Evolutionary conservation across 1,140 invertebrate species (phyloP).

Genomic region (Scaptomyza montana): DNA sequence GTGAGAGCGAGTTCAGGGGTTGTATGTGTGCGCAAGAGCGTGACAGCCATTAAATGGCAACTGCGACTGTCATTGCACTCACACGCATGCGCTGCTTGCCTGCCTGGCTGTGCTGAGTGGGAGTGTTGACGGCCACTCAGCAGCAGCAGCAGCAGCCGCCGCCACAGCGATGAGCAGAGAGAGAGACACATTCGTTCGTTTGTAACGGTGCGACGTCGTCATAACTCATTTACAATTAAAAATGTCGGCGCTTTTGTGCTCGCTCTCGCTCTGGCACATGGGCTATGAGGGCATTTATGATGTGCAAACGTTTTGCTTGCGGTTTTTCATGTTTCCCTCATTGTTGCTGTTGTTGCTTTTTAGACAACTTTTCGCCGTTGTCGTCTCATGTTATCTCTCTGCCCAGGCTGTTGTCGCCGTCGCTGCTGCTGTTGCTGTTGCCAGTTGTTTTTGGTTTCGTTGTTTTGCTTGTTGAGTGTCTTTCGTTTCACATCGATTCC

Average conservation of each 20-base stretch:
- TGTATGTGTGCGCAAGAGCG: slow-evolving; percentile 51
- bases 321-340: slow-evolving; percentile 71
- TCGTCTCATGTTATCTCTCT: slow-evolving; percentile 74
- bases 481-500: slow-evolving; percentile 59
- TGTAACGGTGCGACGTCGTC: slow-evolving; percentile 47
- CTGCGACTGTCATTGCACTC: slow-evolving; percentile 50
- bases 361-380: slow-evolving; percentile 78
- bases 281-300: slow-evolving; percentile 71
- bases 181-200: slow-evolving; percentile 19
- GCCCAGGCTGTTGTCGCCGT: slow-evolving; percentile 44
- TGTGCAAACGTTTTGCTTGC: slow-evolving; percentile 83
- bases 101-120: slow-evolving; percentile 31
- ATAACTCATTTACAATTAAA: slow-evolving; percentile 84
- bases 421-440: neutral
- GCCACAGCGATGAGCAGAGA: slow-evolving; percentile 14
- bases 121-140: slow-evolving; percentile 65
- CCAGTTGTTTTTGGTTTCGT: neutral
- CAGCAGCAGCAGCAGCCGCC: slow-evolving; percentile 1
- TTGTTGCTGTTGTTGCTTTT: slow-evolving; percentile 47
- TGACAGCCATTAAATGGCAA: slow-evolving; percentile 34
- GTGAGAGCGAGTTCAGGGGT: slow-evolving; percentile 16
- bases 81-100: slow-evolving; percentile 50
- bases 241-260: slow-evolving; percentile 76
- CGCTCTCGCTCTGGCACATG: slow-evolving; percentile 49
- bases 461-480: slow-evolving; percentile 36